Conservation (phyloP, 2,113 vertebrate species). For the Climacteris rufus region DNA sequence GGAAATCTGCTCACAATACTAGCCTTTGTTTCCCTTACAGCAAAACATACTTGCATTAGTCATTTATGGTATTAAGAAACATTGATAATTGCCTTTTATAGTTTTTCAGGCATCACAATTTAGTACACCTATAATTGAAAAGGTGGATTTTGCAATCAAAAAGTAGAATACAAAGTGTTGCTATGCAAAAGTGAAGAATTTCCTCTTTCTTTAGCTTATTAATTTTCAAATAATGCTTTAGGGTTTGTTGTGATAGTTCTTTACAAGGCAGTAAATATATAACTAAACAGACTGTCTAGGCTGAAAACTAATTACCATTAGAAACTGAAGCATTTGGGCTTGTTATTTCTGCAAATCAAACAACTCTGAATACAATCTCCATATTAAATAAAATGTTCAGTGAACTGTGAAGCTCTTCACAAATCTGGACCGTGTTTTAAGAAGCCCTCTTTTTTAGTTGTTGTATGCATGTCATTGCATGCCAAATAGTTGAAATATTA, state of each 20-base stretch:
- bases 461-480: slow-evolving; percentile 13
- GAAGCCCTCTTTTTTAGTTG: slow-evolving; percentile 1
- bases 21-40: slow-evolving; percentile 66
- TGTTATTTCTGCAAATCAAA: slow-evolving; percentile 80
- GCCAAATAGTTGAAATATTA: slow-evolving; percentile 28
- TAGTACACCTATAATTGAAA: slow-evolving; percentile 83
- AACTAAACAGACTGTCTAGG: slow-evolving; percentile 80
- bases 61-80: slow-evolving; percentile 77
- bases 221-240: slow-evolving; percentile 84
- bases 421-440: slow-evolving; percentile 57
- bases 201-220: slow-evolving; percentile 82
- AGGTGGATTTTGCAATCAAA: slow-evolving; percentile 79
- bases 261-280: slow-evolving; percentile 81
- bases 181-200: slow-evolving; percentile 78
- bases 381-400: slow-evolving; percentile 69
- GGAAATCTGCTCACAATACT: slow-evolving; percentile 61
- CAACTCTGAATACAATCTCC: slow-evolving; percentile 73
- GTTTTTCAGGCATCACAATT: slow-evolving; percentile 77
- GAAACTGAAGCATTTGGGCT: slow-evolving; percentile 76
- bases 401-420: slow-evolving; percentile 57
- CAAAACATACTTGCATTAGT: slow-evolving; percentile 73
- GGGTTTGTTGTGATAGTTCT: slow-evolving; percentile 83
- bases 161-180: slow-evolving; percentile 72
- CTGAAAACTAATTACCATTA: slow-evolving; percentile 82
- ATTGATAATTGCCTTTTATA: slow-evolving; percentile 83